Base-by-base conservation (phyloP, 2,888 invertebrate species). In the Smittia aterrima region DNA sequence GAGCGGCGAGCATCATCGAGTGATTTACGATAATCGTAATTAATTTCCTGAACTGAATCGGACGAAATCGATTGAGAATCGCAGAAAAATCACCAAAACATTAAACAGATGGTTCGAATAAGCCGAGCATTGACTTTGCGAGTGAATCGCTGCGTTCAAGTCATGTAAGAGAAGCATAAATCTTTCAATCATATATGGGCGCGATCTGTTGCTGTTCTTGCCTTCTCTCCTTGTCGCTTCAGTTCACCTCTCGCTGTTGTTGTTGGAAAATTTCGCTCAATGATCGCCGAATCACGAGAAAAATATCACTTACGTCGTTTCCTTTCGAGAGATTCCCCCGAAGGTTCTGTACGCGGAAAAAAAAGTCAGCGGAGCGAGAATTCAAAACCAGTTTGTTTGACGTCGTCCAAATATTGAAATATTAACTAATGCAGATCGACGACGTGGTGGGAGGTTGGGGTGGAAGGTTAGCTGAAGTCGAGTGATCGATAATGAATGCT, bases 161-260 rank as follows among this genome's bases (percentile, higher is more conserved):
- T 18, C 7, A 20, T 9, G 18, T 18, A 22, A 67, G 41, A 67
- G 41, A 13, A 54, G 54, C 70, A 70, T 70, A 70, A 70, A 70
- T 70, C 54, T 53, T 47, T 70, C 20, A 53, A 70, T 70, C 67
- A 54, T 70, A 70, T 70, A 70, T 70, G 70, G 70, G 70, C 53
- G 67, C 54, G 70, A 58, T 58, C 47, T 47, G 47, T 16, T 47
- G 47, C 16, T 58, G 58, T 58, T 20, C 9, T 58, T 58, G 20
- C n/a, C 18, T 47, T 47, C n/a, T 47, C n/a, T 18, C n/a, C 53
- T 11, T 16, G n/a, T 22, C 9, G 58, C 58, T 58, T 18, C 20
- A 18, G 7, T 58, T 47, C 16, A n/a, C 47, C 47, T 47, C 16
- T 47, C 47, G 16, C 11, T 47, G 47, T n/a, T 16, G 47, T 47